These are phyloP conservation scores for Burhinus bistriatus DNA, from an alignment of 2,113 vertebrate species.

Conservation along the genomic window DNA sequence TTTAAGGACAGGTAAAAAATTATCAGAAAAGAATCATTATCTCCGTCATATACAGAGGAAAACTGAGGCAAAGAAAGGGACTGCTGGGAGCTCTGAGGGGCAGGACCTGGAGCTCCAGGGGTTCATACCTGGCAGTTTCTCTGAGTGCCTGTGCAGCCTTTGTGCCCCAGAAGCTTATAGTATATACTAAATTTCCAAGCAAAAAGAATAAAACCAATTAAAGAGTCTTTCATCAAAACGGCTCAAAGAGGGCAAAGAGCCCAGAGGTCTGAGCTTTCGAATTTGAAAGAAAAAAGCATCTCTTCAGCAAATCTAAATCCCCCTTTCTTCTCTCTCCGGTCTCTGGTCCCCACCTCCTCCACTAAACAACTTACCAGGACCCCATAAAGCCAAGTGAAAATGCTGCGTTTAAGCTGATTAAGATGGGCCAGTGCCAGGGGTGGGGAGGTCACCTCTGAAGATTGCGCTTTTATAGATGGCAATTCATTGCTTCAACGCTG, in stretches of 20 bases:
- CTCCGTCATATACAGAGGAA: not conserved
- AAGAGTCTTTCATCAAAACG: not conserved
- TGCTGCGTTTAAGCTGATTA: not conserved
- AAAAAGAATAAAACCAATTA: not conserved
- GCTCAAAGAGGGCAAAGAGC: not conserved
- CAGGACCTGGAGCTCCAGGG: not conserved
- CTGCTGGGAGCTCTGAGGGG: not conserved
- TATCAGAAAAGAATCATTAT: not conserved
- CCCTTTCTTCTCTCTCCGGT: not conserved
- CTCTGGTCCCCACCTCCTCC: not conserved
- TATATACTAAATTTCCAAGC: not conserved
- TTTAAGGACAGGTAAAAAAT: not conserved
- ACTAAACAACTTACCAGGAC: not conserved
- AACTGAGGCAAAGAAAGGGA: not conserved
- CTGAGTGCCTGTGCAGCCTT: not conserved
- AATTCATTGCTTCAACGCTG: not conserved
- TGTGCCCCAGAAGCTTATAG: not conserved
- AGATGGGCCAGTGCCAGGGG: not conserved
- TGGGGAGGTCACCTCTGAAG: not conserved
- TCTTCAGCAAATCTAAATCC: not conserved
- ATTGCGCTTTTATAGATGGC: not conserved
- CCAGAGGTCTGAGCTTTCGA: not conserved
- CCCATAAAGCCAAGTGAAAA: not conserved
- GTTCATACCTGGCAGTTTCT: not conserved
- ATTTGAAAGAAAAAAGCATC: not conserved